Evolutionary conservation across 2,113 vertebrate genomes (phyloP).

Genomic region (Dasyurus viverrinus): DNA sequence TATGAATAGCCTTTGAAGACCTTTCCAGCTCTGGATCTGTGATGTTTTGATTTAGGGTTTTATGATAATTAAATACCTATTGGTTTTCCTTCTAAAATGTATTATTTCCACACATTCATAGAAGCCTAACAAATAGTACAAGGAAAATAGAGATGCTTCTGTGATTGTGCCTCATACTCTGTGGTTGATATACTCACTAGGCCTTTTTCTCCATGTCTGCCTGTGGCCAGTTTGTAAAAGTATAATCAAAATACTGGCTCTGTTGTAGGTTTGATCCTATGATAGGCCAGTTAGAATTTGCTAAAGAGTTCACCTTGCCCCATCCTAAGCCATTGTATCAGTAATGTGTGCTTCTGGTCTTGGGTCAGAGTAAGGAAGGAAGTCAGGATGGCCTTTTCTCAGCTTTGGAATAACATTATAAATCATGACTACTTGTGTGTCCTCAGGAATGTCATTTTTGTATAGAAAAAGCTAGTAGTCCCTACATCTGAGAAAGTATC

Average conservation of each 20-base stretch:
- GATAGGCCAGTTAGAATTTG: not conserved
- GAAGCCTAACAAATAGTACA: not conserved
- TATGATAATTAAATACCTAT: not conserved
- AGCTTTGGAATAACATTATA: not conserved
- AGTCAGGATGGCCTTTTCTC: not conserved
- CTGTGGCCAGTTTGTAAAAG: not conserved
- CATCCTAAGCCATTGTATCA: not conserved
- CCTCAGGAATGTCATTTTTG: conserved; percentile 3
- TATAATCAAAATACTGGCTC: not conserved
- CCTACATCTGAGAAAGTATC: not conserved
- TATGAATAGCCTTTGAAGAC: not conserved
- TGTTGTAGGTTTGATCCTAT: not conserved
- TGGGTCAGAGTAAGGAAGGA: not conserved
- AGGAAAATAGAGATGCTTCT: not conserved
- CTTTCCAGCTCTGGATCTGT: not conserved
- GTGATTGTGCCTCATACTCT: too few relatives aligned
- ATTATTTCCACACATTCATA: not conserved
- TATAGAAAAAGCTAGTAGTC: not conserved
- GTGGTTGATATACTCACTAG: not conserved
- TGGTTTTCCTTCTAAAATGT: conserved; percentile 19
- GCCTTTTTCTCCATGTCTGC: not conserved
- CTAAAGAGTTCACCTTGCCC: not conserved
- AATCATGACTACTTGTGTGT: not conserved
- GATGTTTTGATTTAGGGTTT: too few relatives aligned
- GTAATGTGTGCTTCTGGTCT: not conserved